Evolutionary conservation across 2,797 vertebrate species (phyloP).

Genomic region (Argya squamiceps): DNA sequence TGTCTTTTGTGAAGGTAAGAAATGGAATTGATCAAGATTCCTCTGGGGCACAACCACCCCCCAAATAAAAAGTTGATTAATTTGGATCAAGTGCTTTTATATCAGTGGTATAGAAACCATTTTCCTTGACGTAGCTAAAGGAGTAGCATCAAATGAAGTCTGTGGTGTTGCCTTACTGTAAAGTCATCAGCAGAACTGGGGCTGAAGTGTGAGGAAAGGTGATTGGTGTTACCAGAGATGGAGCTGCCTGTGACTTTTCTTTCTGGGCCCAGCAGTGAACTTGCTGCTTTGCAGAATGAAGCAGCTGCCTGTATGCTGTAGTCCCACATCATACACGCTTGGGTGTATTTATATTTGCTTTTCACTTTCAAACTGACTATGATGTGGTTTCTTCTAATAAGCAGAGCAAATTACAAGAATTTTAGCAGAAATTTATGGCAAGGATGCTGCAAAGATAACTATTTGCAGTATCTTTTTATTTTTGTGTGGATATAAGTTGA

Average conservation of each 20-base stretch:
- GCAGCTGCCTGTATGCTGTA: not conserved
- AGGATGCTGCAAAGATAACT: not conserved
- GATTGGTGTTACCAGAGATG: not conserved
- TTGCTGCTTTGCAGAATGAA: not conserved
- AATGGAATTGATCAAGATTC: not conserved
- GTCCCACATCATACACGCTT: fast-evolving
- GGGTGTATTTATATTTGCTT: not conserved
- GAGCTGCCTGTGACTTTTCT: not conserved
- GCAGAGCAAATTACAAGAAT: not conserved
- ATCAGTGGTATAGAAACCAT: not conserved
- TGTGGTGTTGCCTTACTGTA: not conserved
- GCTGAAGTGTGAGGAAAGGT: not conserved
- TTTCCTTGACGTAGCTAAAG: not conserved
- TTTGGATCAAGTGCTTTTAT: not conserved
- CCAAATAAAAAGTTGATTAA: not conserved
- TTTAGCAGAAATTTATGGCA: not conserved
- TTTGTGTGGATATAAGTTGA: not conserved
- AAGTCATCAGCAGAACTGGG: not conserved
- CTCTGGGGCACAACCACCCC: fast-evolving
- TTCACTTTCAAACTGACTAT: not conserved
- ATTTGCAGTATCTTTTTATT: not conserved
- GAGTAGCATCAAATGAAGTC: not conserved
- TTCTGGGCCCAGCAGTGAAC: not conserved
- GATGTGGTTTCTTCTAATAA: not conserved
- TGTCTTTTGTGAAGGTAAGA: not conserved